Evolutionary conservation across 2,888 invertebrate species (phyloP).

Genomic region (Xiphydria camelus): DNA sequence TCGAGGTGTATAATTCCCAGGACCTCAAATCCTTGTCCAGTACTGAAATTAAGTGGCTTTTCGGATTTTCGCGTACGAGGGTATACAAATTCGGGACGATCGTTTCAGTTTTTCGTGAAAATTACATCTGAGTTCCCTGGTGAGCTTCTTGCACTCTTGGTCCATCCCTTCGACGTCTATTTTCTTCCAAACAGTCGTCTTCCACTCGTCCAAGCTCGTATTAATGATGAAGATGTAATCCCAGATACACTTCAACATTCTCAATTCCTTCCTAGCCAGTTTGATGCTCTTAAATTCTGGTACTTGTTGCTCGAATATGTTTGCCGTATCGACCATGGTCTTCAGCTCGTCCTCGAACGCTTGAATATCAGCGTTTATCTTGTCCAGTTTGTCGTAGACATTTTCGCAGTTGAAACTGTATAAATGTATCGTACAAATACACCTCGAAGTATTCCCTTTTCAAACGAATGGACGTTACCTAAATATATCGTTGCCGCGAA

Average conservation of each 20-base stretch:
- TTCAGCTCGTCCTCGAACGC: slow-evolving; percentile 71
- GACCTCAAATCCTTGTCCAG: slow-evolving; percentile 67
- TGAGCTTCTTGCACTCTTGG: slow-evolving; percentile 89
- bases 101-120: too few species aligned
- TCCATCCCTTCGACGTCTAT: slow-evolving; percentile 95
- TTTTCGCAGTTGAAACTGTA: slow-evolving; percentile 68
- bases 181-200: slow-evolving; percentile 89
- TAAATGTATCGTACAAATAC: slow-evolving; percentile 54
- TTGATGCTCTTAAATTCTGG: slow-evolving; percentile 81
- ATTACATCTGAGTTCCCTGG: slow-evolving; percentile 78
- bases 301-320: slow-evolving; percentile 82
- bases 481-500: slow-evolving; percentile 62
- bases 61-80: neutral
- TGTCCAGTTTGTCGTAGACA: slow-evolving; percentile 72
- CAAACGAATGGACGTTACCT: slow-evolving; percentile 47
- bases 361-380: slow-evolving; percentile 67
- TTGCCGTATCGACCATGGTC: slow-evolving; percentile 72
- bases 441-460: neutral
- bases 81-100: neutral
- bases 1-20: slow-evolving; percentile 79
- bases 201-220: slow-evolving; percentile 88
- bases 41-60: slow-evolving; percentile 39
- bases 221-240: slow-evolving; percentile 83
- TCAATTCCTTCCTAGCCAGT: slow-evolving; percentile 76
- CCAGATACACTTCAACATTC: slow-evolving; percentile 81